Base-by-base conservation (phyloP, 2,888 invertebrate species). In the Drosophila longiperda region DNA sequence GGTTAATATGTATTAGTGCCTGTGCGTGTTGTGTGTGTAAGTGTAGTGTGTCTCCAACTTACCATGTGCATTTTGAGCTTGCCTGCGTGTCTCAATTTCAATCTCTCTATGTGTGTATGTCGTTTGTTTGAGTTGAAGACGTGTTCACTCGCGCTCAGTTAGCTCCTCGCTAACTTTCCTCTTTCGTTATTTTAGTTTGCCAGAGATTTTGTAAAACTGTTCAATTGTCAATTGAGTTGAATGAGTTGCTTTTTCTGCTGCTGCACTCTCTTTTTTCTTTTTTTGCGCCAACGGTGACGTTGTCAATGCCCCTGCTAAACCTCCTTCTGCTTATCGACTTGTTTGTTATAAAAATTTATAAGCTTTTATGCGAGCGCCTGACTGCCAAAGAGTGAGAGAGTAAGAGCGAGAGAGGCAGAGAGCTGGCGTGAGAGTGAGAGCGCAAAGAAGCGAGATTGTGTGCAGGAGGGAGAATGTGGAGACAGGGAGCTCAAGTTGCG, bases 221-320 rank as follows among this genome's bases (percentile, higher is more conserved):
- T 85, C 82, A 80, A 85, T 84, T 86, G 84, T 58, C 82, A 91
- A 92, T 82, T 91, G 91, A 91, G 92, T 82, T 91, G 86, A 91
- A 87, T 89, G 91, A 91, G 91, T 91, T 83, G 73, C 45, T 45
- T 23, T 23, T 45, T 23, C 45, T 45, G 45, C 45, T 23, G 45
- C 23, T 23, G 23, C 73, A 70, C 73, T 76, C 85, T 82, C 81
- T 80, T 62, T 42, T 32, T 57, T 1, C 29, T 29, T 29, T 50
- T 45, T 32, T 59, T 69, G 60, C 66, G 66, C 62, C 53, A 64
- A 62, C 75, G 73, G 75, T 80, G 83, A 69, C 83, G 69, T 80
- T 76, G 72, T 59, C 64, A 72, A 38, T 67, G 52, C 50, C 36
- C 42, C 52, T 38, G 50, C 9, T 32, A 42, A 34, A 40, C 36